Conservation (phyloP, 1,140 invertebrate genomes). For the Pogonomyrmex californicus region DNA sequence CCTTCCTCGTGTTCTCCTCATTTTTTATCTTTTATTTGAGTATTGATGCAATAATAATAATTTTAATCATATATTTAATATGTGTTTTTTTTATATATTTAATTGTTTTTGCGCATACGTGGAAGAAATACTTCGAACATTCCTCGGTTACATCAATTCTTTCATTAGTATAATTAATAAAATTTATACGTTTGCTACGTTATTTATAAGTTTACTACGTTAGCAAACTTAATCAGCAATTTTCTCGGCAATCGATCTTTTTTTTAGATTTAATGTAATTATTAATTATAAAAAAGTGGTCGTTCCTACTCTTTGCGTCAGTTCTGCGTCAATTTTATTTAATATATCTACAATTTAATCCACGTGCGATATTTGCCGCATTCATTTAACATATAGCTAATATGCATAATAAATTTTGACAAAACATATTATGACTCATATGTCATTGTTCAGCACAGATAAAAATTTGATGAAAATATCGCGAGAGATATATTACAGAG, state of each 20-base stretch:
- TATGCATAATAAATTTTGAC: not conserved
- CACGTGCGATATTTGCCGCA: not conserved
- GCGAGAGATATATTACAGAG: too few relatives aligned
- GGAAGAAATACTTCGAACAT: not conserved
- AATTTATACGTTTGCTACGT: too few relatives aligned
- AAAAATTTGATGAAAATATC: too few relatives aligned
- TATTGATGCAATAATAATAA: not conserved
- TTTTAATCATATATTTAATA: not conserved
- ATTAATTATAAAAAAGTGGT: slow-evolving; percentile 21
- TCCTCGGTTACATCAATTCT: not conserved
- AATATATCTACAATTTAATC: not conserved
- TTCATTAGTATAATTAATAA: slow-evolving; percentile 3
- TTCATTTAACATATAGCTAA: not conserved
- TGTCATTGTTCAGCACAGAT: not conserved
- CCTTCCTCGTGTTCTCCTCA: not conserved
- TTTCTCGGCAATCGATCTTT: not conserved
- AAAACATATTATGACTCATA: slow-evolving; percentile 31
- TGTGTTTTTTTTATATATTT: not conserved
- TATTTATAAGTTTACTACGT: too few relatives aligned
- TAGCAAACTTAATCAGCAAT: not conserved
- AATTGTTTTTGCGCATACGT: not conserved
- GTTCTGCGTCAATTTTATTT: not conserved
- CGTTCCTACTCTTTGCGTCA: slow-evolving; percentile 6
- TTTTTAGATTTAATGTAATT: not conserved
- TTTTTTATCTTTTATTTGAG: not conserved